phyloP scores from a whole-genome alignment of 2,888 invertebrate species.

The Cerastis rubricosa region DNA sequence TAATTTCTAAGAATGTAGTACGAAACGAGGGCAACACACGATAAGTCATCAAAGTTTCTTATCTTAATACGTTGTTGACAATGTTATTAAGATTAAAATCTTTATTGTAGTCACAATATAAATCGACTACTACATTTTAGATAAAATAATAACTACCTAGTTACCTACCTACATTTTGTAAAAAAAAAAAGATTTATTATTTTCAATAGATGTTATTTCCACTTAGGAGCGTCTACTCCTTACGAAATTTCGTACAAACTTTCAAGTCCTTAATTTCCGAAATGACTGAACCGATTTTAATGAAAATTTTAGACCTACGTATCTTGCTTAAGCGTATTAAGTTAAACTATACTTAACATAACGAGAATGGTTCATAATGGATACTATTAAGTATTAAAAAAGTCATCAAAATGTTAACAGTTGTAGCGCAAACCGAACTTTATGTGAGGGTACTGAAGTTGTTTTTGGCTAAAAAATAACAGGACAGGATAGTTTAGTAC shows the following conservation, averaged over 20 bases:
- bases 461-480: not conserved
- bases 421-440: not conserved
- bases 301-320: too few relatives aligned
- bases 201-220: not conserved
- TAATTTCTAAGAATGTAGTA: not conserved
- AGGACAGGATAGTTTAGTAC: not conserved
- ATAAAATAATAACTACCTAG: conserved; percentile 1
- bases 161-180: too few relatives aligned
- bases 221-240: too few relatives aligned
- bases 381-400: not conserved
- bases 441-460: not conserved
- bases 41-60: conserved; percentile 30
- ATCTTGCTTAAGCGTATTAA: too few relatives aligned
- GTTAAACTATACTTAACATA: too few relatives aligned
- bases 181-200: not conserved
- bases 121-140: conserved; percentile 18
- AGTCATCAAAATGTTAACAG: not conserved
- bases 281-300: too few relatives aligned
- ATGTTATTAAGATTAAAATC: conserved; percentile 11
- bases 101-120: conserved; percentile 14
- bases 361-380: not conserved
- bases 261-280: too few relatives aligned
- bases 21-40: conserved; percentile 14
- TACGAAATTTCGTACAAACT: too few relatives aligned
- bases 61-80: conserved; percentile 31